Percentiles rank a stretch among this genome's conserved stretches.
phyloP scores from a whole-genome alignment of 64 coral and sea anemone species.

The Pocillopora damicornis region DNA sequence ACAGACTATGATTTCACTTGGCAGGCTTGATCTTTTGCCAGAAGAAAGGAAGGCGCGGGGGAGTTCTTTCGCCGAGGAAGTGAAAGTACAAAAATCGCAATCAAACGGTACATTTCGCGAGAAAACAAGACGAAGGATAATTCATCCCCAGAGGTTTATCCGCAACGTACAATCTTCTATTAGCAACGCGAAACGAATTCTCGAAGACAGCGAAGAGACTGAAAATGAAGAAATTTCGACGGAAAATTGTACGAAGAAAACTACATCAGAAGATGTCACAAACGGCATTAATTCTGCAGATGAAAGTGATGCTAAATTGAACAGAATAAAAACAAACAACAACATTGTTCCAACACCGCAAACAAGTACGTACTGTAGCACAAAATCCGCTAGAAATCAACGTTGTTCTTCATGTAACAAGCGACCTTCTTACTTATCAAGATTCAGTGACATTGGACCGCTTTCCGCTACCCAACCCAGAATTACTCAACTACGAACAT shows the following conservation, averaged over 20 bases:
- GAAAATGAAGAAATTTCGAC: not conserved
- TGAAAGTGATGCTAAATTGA: not conserved
- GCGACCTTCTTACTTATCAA: not conserved
- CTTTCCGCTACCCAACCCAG: not conserved
- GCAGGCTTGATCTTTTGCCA: conserved; percentile 22
- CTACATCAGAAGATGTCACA: not conserved
- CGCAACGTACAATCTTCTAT: conserved; percentile 16
- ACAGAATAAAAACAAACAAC: not conserved
- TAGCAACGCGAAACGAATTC: not conserved
- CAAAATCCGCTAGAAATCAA: conserved; percentile 19
- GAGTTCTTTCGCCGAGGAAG: not conserved
- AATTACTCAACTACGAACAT: not conserved
- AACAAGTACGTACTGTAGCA: not conserved
- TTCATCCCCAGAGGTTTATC: conserved; percentile 29
- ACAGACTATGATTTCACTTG: conserved; percentile 25
- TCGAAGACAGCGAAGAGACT: not conserved
- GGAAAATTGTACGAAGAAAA: not conserved
- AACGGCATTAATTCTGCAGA: not conserved
- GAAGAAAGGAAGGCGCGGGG: not conserved
- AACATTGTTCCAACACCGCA: not conserved
- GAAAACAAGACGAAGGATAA: conserved; percentile 1
- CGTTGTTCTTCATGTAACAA: not conserved
- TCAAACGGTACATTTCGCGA: conserved; percentile 16
- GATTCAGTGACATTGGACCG: conserved; percentile 7
- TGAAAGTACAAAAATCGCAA: not conserved